These are phyloP conservation scores for Micrasema minimum DNA, from an alignment of 1,140 invertebrate species.

Conservation along the genomic window DNA sequence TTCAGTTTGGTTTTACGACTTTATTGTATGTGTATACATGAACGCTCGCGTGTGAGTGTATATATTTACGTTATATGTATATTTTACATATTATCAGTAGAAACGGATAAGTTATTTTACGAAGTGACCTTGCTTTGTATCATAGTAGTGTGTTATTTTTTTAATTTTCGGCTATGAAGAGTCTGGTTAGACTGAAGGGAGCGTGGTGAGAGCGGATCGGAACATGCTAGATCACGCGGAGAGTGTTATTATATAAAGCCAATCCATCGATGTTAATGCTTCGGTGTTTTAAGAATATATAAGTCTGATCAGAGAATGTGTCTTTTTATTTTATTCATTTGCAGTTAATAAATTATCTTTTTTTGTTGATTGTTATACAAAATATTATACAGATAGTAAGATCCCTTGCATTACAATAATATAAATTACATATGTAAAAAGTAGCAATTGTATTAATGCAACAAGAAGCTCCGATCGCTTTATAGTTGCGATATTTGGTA, in stretches of 20 bases:
- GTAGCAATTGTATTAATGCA: slow-evolving; percentile 39
- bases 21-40: slow-evolving; percentile 36
- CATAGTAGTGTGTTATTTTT: slow-evolving; percentile 51
- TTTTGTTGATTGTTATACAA: slow-evolving; percentile 47
- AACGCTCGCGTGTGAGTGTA: slow-evolving; percentile 11
- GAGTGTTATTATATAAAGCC: slow-evolving; percentile 23
- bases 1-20: slow-evolving; percentile 15
- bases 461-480: slow-evolving; percentile 38
- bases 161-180: slow-evolving; percentile 44
- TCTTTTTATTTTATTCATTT: slow-evolving; percentile 43
- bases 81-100: slow-evolving; percentile 49
- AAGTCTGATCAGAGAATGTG: slow-evolving; percentile 51
- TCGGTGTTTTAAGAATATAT: slow-evolving; percentile 50
- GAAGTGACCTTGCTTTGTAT: slow-evolving; percentile 54
- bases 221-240: neutral
- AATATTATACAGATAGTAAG: slow-evolving; percentile 40
- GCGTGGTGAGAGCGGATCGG: slow-evolving; percentile 6
- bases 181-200: slow-evolving; percentile 31
- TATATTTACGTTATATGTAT: slow-evolving; percentile 38
- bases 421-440: slow-evolving; percentile 40
- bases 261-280: slow-evolving; percentile 38
- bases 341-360: slow-evolving; percentile 43
- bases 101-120: slow-evolving; percentile 52
- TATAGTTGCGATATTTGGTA: slow-evolving; percentile 36
- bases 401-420: slow-evolving; percentile 40